These are phyloP conservation scores for Sphenopsis melanotis DNA, from an alignment of 2,797 vertebrate species.

Conservation along the genomic window DNA sequence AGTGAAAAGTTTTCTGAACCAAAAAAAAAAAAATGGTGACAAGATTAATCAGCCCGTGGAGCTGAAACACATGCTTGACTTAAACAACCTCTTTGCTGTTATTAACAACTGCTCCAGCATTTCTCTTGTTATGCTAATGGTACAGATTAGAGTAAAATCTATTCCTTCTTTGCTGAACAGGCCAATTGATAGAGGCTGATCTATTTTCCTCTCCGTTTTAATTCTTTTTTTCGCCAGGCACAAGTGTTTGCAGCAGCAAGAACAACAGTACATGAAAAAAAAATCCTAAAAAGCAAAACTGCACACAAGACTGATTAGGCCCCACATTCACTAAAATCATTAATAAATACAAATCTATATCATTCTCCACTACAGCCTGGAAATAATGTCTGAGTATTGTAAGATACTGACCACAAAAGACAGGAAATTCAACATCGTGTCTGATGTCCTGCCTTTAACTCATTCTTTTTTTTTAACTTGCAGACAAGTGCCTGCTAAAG, in stretches of 20 bases:
- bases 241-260: constrained; percentile 49
- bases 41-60: constrained; percentile 75
- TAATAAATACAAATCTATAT: constrained; percentile 13
- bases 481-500: background rate
- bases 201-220: constrained; percentile 40
- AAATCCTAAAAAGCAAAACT: background rate
- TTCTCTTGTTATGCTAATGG: constrained; percentile 80
- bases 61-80: constrained; percentile 76
- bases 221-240: constrained; percentile 42
- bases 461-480: background rate
- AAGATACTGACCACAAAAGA: constrained; percentile 40
- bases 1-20: constrained; percentile 57
- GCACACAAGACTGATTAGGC: background rate
- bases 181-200: constrained; percentile 70
- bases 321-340: background rate
- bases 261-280: constrained; percentile 1
- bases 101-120: constrained; percentile 73
- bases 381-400: background rate
- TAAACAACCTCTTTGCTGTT: constrained; percentile 77
- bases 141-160: constrained; percentile 76
- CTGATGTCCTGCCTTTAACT: constrained; percentile 12
- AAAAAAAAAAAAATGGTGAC: constrained; percentile 55
- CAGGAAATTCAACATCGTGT: constrained; percentile 31
- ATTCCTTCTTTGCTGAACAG: constrained; percentile 71
- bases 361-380: background rate